Base-by-base conservation (phyloP, 2,113 vertebrate genomes). In the Trogon melanurus region DNA sequence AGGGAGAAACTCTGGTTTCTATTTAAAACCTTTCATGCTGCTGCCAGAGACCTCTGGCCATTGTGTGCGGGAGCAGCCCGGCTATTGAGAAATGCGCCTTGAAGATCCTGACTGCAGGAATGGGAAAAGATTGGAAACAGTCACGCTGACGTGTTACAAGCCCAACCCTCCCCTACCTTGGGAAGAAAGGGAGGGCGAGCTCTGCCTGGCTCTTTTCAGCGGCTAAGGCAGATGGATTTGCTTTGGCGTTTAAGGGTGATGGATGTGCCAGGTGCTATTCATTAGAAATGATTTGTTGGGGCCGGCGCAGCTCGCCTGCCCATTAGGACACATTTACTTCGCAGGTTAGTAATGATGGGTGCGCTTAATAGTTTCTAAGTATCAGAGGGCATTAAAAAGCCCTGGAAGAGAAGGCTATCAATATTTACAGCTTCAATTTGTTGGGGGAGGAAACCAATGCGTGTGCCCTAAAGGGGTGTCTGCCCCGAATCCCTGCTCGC, bases 311-410 rank as follows among this genome's bases (percentile, higher is more conserved):
- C 94, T 94, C 79, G 48, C 92, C 75, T 87, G 92, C 92, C 94
- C 95, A 96, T 96, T 96, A 96, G 95, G 96, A 82, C 53, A 44
- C 95, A 93, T 97, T 97, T 97, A 88, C 96, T 96, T 95, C 44
- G 54, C 96, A 86, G 95, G 94, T 96, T 97, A 91, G 90, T 96
- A 80, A 89, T 93, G 94, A 97, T 95, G 95, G 96, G 95, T 81
- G 57, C 56, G 4, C 90, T 95, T 96, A 97, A 97, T 96, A 94
- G 96, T 96, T 96, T 82, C 95, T 93, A 84, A 97, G 94, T 91
- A 96, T 94, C 34, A 79, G 73, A 95, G 88, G 81, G 88, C 88
- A 92, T 85, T 96, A 91, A 91, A 91, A 81, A 92, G 75, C 85
- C 67, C 78, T 85, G 80, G 27, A 91, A 92, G 88, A 87, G 91